Conservation (phyloP, 2,888 invertebrate species). For the Eustalomyia histrio region DNA sequence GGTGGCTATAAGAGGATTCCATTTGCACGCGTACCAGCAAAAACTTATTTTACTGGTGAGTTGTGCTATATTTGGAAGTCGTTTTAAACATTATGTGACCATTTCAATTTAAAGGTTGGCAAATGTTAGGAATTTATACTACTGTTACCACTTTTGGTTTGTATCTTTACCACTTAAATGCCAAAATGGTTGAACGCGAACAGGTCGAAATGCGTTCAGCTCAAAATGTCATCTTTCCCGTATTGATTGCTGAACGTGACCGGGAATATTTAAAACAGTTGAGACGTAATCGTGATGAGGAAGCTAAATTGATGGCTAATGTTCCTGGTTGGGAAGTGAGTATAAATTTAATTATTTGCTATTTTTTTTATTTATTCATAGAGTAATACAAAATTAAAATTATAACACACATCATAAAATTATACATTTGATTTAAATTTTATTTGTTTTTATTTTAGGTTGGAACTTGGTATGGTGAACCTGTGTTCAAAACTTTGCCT, state of each 20-base stretch:
- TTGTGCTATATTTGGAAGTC: not conserved
- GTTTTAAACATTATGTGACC: not conserved
- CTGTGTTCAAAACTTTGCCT: constrained; percentile 86
- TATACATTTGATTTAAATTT: too few relatives aligned
- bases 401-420: too few relatives aligned
- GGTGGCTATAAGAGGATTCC: constrained; percentile 93
- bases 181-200: constrained; percentile 81
- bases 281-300: constrained; percentile 89
- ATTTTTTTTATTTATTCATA: not conserved
- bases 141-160: constrained; percentile 82
- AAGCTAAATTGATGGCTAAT: constrained; percentile 92
- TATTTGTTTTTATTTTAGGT: constrained; percentile 69
- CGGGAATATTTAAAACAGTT: constrained; percentile 90
- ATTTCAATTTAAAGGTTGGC: constrained; percentile 80
- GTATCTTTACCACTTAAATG: constrained; percentile 82
- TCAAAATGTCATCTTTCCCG: constrained; percentile 86
- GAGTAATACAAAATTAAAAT: too few relatives aligned
- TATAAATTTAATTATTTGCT: not conserved
- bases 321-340: constrained; percentile 91
- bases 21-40: constrained; percentile 86
- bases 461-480: constrained; percentile 93
- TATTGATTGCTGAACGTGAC: constrained; percentile 91
- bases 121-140: constrained; percentile 83
- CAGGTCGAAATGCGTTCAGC: constrained; percentile 89
- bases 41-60: constrained; percentile 85